phyloP scores from a whole-genome alignment of 2,113 vertebrate species.

The Centropus unirufus region DNA sequence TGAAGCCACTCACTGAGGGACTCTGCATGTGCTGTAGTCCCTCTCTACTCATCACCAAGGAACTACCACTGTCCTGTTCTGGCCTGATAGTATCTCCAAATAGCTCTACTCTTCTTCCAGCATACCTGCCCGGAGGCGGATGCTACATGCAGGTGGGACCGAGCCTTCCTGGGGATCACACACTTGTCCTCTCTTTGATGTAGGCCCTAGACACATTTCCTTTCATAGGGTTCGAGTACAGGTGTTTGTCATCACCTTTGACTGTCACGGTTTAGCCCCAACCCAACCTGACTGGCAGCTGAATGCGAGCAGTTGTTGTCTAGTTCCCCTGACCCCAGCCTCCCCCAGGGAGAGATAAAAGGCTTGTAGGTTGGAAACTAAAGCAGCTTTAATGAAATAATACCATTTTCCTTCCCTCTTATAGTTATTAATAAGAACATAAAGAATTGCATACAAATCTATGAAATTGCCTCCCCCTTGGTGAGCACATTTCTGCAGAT shows the following conservation, averaged over 20 bases:
- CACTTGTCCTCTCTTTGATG: not conserved
- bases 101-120: not conserved
- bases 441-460: no score
- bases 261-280: no score
- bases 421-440: no score
- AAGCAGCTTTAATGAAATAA: no score
- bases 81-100: not conserved
- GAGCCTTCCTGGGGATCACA: not conserved
- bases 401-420: no score
- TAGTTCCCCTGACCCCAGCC: no score
- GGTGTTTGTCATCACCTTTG: not conserved
- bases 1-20: not conserved
- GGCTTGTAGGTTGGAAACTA: no score
- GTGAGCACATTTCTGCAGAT: no score
- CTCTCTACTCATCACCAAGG: not conserved
- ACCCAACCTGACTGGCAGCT: no score
- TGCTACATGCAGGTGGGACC: not conserved
- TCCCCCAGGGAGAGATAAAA: no score
- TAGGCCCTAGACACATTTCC: not conserved
- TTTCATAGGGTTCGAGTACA: not conserved
- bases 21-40: not conserved
- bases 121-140: not conserved
- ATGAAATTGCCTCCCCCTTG: no score
- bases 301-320: no score
- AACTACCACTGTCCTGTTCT: not conserved